Percentiles rank a stretch among this genome's conserved stretches.
Conservation (phyloP, 2,797 vertebrate species). For the Sciurus carolinensis region DNA sequence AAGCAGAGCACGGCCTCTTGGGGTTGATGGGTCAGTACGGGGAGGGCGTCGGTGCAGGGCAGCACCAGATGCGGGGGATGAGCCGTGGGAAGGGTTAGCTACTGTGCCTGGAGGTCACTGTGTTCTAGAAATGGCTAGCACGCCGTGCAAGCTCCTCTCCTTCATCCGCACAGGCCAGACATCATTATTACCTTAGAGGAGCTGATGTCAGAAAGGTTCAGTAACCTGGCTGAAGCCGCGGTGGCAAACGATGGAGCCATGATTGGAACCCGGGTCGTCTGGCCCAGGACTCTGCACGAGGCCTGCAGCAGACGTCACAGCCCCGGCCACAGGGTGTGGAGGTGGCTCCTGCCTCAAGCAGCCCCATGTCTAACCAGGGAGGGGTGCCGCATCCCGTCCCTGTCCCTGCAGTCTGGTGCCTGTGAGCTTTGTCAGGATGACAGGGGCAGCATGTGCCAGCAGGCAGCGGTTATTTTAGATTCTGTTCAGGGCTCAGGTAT, state of each 20-base stretch:
- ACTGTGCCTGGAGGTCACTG: neutral
- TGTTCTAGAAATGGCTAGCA: neutral
- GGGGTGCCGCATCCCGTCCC: neutral
- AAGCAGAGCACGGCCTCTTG: accelerated
- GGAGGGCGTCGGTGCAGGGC: neutral
- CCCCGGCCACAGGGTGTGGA: neutral
- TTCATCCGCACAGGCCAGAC: neutral
- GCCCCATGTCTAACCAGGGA: neutral
- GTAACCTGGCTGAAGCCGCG: neutral
- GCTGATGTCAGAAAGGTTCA: neutral
- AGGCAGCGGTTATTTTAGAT: neutral
- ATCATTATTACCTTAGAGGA: neutral
- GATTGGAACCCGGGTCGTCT: neutral
- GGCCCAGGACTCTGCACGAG: neutral
- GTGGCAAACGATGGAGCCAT: neutral
- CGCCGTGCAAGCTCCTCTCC: neutral
- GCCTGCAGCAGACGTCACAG: neutral
- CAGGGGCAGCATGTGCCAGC: neutral
- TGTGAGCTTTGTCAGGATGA: too few relatives aligned
- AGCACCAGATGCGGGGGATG: neutral
- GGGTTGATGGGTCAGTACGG: neutral
- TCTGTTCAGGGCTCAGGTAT: accelerated
- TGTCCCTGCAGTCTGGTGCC: neutral
- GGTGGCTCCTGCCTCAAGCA: neutral
- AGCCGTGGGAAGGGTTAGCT: neutral